Evolutionary conservation across 2,113 vertebrate genomes (phyloP).

Genomic region (Danionella cerebrum): DNA sequence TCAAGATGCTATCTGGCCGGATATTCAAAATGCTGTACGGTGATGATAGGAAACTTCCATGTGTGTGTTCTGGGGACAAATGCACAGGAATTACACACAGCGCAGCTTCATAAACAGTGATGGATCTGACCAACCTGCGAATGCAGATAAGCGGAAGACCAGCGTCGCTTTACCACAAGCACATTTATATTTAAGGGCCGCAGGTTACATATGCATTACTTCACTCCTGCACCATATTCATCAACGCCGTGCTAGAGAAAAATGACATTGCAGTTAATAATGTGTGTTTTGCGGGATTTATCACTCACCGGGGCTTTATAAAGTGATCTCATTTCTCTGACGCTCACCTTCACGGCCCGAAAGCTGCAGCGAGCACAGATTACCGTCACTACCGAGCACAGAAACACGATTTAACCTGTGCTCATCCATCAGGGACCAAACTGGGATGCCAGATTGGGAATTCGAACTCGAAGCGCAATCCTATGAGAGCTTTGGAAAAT

Average conservation of each 20-base stretch:
- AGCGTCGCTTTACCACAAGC: slow-evolving; percentile 61
- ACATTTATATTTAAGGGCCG: slow-evolving; percentile 78
- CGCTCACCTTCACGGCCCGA: slow-evolving; percentile 52
- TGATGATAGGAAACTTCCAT: slow-evolving; percentile 52
- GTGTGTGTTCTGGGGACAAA: slow-evolving; percentile 52
- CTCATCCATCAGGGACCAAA: slow-evolving; percentile 34
- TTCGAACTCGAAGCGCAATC: neutral
- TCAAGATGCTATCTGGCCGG: slow-evolving; percentile 70
- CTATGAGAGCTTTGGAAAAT: neutral
- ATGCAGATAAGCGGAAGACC: slow-evolving; percentile 89
- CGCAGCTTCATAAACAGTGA: slow-evolving; percentile 72
- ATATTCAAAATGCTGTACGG: slow-evolving; percentile 68
- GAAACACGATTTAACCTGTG: slow-evolving; percentile 34
- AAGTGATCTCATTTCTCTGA: slow-evolving; percentile 59
- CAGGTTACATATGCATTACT: slow-evolving; percentile 75
- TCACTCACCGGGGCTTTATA: slow-evolving; percentile 48
- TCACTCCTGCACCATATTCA: slow-evolving; percentile 71
- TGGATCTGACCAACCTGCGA: slow-evolving; percentile 89
- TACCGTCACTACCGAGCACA: slow-evolving; percentile 44
- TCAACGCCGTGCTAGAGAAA: slow-evolving; percentile 75
- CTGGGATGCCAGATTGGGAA: too few species aligned
- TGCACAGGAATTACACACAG: slow-evolving; percentile 69
- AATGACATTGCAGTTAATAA: slow-evolving; percentile 63
- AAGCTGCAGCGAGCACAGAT: slow-evolving; percentile 45
- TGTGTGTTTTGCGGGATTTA: slow-evolving; percentile 53